Base-by-base conservation (phyloP, 2,888 invertebrate species). In the Halictus quadricinctus region DNA sequence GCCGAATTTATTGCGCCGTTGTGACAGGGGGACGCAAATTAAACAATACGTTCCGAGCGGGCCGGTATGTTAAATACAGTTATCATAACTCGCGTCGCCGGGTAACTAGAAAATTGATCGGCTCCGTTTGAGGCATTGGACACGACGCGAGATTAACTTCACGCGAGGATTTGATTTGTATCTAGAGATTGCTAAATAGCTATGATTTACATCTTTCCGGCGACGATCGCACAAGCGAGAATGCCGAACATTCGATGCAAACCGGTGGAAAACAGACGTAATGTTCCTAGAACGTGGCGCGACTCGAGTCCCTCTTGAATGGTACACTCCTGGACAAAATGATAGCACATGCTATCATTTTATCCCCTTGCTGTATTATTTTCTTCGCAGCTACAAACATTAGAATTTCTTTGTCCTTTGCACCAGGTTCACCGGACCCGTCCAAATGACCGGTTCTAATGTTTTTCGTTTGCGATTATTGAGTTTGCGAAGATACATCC, bases 21-120 rank as follows among this genome's bases (percentile, higher is more conserved):
- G n/a, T 36, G 18, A 10, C 46, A n/a, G 46, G 36, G 66, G 43
- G 72, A 76, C 43, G 76, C 46, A 74, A 81, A 76, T 81, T 76
- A 77, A 77, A 84, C 77, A 81, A 81, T 84, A 21, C 76, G 58
- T 69, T 58, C 29, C 58, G 29, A 1, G 54, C 54, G n/a, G 12
- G 76, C 29, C 18, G 73, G 74, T 70, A 77, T 43, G 76, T 60
- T 84, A 84, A 84, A 81, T 70, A 81, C 66, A 84, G 84, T 77
- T 75, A 81, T 84, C 83, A 50, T 76, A 69, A 70, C 73, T 81
- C 72, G 76, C 46, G 75, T 77, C 82, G 60, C 50, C 41, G 82
- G 41, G 43, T 78, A 81, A 74, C 69, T 36, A 81, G 81, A 43
- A 74, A 84, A 84, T 84, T 81, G 82, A 84, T 81, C 72, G 79